Base-by-base conservation (phyloP, 2,888 invertebrate genomes). In the Lysandra bellargus region DNA sequence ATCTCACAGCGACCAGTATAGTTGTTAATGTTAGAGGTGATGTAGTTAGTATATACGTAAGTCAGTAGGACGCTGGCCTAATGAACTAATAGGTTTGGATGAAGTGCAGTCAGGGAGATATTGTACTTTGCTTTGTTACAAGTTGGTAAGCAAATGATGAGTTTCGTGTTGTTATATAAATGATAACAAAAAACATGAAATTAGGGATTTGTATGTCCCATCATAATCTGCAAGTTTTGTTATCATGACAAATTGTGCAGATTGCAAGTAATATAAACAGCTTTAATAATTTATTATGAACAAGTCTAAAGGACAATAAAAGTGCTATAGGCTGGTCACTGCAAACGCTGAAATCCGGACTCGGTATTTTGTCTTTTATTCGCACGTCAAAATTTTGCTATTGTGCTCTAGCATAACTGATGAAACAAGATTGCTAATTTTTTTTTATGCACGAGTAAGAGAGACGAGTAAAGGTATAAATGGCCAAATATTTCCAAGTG, bases 1-100 rank as follows among this genome's bases (percentile, higher is more conserved):
- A 94, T 94, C 93, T 94, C 93, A 93, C 89, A 91, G 90, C 85
- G 93, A 94, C 93, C 93, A 93, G 93, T 94, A 92, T 93, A 90
- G 79, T 64, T 30, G 33, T 89, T 88, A 87, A 44, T 57, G 80
- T 80, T 79, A 69, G 69, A n/a, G 60, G 44, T 61, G 57, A 60
- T 57, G 40, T 57, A 73, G 57, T 72, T 60, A 60, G 57, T 57
- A 57, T 78, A 73, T 79, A 79, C 78, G 78, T 79, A 78, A 74
- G 72, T 80, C 40, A 14, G n/a, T 74, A 74, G 74, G 74, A 74
- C 74, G 40, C 74, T 9, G 74, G 23, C 74, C 73, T 49, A 49
- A 9, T n/a, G 23, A 49, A 75, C 23, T 44, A 44, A n/a, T 17
- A 1, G 40, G 17, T 17, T n/a, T 12, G 64, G 64, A 30, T 9